A percentile compares a stretch with the other conserved stretches of the same genome.
These are phyloP conservation scores for Aulostomus chinensis DNA, from an alignment of 2,797 vertebrate species.

Conservation along the genomic window DNA sequence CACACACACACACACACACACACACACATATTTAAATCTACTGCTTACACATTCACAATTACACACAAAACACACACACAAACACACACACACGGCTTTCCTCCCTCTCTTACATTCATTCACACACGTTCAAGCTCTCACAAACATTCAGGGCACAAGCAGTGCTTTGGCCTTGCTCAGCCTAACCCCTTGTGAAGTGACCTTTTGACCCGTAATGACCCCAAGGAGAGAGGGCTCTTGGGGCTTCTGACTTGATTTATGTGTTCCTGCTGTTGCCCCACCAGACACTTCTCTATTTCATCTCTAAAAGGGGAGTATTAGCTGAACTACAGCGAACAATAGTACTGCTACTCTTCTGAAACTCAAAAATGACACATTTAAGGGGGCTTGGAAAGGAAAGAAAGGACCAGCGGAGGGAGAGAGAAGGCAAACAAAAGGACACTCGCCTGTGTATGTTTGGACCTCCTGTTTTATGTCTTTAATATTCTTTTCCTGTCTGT, in stretches of 20 bases:
- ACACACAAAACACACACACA: slow-evolving; percentile 23
- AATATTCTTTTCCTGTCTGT: too few species aligned
- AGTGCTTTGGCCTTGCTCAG: slow-evolving; percentile 67
- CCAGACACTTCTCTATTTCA: slow-evolving; percentile 93
- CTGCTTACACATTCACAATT: slow-evolving; percentile 11
- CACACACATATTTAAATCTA: slow-evolving; percentile 40
- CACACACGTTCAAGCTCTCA: slow-evolving; percentile 47
- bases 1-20: slow-evolving; percentile 21
- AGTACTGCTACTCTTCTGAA: slow-evolving; percentile 73
- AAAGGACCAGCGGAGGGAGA: slow-evolving; percentile 31
- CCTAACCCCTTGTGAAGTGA: slow-evolving; percentile 76
- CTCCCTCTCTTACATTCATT: slow-evolving; percentile 26
- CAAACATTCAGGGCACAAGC: slow-evolving; percentile 45
- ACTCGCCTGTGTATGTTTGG: slow-evolving; percentile 38
- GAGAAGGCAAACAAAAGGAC: slow-evolving; percentile 50
- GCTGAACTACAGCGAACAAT: slow-evolving; percentile 89
- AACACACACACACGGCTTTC: slow-evolving; percentile 18
- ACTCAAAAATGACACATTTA: slow-evolving; percentile 47
- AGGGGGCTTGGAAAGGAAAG: slow-evolving; percentile 31
- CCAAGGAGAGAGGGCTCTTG: slow-evolving; percentile 81
- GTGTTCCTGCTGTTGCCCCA: slow-evolving; percentile 92
- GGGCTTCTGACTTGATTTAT: slow-evolving; percentile 95
- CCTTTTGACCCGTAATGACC: slow-evolving; percentile 87
- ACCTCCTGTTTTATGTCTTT: too few species aligned
- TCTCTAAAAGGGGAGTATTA: slow-evolving; percentile 88